Evolutionary conservation across 2,113 vertebrate species (phyloP), one percentile per base, ranked within the genome.

Genomic region (Odontophorus gujanensis): DNA sequence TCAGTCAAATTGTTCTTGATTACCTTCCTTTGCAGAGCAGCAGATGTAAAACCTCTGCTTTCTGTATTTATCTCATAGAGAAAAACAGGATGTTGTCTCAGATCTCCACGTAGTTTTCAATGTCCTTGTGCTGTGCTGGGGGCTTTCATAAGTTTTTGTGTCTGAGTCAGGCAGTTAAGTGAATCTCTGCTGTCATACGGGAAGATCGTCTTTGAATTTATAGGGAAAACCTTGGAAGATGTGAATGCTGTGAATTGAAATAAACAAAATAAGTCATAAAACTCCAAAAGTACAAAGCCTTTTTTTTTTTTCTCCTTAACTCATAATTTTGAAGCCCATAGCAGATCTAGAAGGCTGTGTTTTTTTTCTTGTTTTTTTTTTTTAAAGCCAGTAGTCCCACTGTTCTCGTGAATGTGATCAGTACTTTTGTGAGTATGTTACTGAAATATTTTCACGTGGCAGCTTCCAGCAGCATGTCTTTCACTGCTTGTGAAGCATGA

Each of bases 401-500:
- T 32, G 34, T 81, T 84, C 55, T 77, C 28, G 34, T 24, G 38
- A 59, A 50, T 6, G 13, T 3, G 2, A 50, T 12, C 0, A 0
- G 28, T 80, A 76, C 72, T 75, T 71, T 47, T 2, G 1, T 47
- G 53, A 81, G 13, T 19, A 17, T 16, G n/a, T 38, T 28, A 30
- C 42, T 47, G 61, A 53, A 84, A n/a, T 63, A 24, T 63, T 87
- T 83, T 40, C 57, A 14, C 45, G 1, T 16, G 50, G 50, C 38
- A 32, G 32, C 16, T 78, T 62, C 14, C 0, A 3, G 25, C 61
- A 48, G 36, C 25, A 8, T 8, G 8, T 22, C 22, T 19, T 66
- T 62, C 25, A 5, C 12, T 40, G 38, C 48, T 19, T 20, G 25
- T 2, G 5, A 30, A 75, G 30, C 14, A 6, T 55, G 34, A 40